Percentiles rank a stretch among this genome's conserved stretches.
These are phyloP conservation scores for Lithosia quadra DNA, from an alignment of 2,888 invertebrate species.

Conservation along the genomic window DNA sequence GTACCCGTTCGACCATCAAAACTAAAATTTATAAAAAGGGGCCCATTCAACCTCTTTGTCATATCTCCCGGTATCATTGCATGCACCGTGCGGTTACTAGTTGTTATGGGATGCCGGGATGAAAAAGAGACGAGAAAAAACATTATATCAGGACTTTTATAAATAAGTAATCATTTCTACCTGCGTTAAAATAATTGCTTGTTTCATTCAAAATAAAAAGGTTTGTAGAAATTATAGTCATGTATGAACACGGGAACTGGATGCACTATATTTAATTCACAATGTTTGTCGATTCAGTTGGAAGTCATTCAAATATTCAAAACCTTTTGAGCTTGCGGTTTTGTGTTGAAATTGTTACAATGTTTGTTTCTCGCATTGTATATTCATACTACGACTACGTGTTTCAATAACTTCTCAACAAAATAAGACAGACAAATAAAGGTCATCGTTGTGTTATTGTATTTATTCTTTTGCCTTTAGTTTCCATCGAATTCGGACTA, in stretches of 20 bases:
- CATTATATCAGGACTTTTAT: too few relatives aligned
- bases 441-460: neutral
- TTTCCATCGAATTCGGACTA: neutral
- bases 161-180: too few relatives aligned
- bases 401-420: neutral
- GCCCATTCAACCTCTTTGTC: too few relatives aligned
- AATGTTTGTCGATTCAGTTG: neutral
- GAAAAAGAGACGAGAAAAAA: too few relatives aligned
- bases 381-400: slow-evolving; percentile 10
- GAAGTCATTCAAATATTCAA: slow-evolving; percentile 11
- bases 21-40: too few relatives aligned
- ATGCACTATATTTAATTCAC: slow-evolving; percentile 11
- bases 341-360: slow-evolving; percentile 17
- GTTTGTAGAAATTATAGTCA: neutral
- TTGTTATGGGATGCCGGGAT: too few relatives aligned
- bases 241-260: neutral
- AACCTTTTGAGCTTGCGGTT: slow-evolving; percentile 14
- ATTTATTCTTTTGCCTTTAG: neutral
- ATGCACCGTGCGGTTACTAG: too few relatives aligned
- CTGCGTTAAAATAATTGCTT: neutral
- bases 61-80: too few relatives aligned
- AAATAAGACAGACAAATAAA: neutral
- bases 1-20: too few relatives aligned
- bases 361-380: slow-evolving; percentile 14
- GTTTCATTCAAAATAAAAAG: neutral